Evolutionary conservation across 2,888 invertebrate species (phyloP).

Genomic region (Ochlodes sylvanus): DNA sequence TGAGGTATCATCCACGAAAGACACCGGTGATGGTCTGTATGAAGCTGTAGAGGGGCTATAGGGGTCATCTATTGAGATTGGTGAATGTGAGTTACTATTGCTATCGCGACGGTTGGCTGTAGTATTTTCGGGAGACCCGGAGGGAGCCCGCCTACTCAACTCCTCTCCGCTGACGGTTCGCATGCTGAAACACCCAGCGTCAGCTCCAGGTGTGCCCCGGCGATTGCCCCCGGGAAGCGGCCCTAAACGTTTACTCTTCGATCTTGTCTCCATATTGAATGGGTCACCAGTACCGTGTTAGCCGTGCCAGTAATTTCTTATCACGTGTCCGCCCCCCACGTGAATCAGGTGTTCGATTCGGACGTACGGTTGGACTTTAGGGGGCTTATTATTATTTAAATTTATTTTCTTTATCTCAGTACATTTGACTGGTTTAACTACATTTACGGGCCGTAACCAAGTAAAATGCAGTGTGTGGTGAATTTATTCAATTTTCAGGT

Average conservation of each 20-base stretch:
- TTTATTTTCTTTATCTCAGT: too few relatives aligned
- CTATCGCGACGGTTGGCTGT: slow-evolving; percentile 1
- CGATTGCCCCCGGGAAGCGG: slow-evolving; percentile 37
- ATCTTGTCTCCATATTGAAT: slow-evolving; percentile 24
- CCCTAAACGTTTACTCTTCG: slow-evolving; percentile 21
- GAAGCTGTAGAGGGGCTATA: not conserved
- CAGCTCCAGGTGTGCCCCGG: slow-evolving; percentile 37
- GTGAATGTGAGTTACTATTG: not conserved
- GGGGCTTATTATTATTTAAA: slow-evolving; percentile 26
- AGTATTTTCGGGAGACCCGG: slow-evolving; percentile 2
- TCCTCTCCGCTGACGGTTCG: too few relatives aligned
- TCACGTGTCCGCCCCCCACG: slow-evolving; percentile 38
- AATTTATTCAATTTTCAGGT: too few relatives aligned
- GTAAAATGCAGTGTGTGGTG: too few relatives aligned
- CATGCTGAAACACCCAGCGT: too few relatives aligned
- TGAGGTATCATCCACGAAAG: not conserved
- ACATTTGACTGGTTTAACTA: not conserved
- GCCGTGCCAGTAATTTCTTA: slow-evolving; percentile 27
- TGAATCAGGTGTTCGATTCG: slow-evolving; percentile 33
- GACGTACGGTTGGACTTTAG: slow-evolving; percentile 34
- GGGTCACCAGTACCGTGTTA: slow-evolving; percentile 32
- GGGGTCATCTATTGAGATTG: not conserved
- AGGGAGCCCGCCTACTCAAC: slow-evolving; percentile 15
- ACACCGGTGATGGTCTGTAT: not conserved
- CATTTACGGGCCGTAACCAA: too few relatives aligned